Conservation (phyloP, 1,140 invertebrate species). For the Orius insidiosus region DNA sequence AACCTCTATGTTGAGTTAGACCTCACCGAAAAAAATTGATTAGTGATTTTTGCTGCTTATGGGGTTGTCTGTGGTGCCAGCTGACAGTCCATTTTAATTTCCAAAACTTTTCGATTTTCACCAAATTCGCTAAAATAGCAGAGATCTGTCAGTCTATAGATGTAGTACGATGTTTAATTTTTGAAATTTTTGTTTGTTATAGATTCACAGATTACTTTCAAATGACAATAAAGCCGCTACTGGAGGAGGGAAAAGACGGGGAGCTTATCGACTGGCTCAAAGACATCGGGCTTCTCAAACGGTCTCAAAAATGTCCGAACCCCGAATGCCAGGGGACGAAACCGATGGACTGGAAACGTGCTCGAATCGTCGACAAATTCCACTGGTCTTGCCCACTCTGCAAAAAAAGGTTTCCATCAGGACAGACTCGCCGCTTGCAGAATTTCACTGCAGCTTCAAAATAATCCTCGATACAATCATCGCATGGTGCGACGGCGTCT, state of each 20-base stretch:
- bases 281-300: conserved; percentile 21
- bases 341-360: conserved; percentile 22
- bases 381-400: conserved; percentile 23
- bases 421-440: conserved; percentile 21
- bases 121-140: background rate
- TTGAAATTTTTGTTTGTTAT: background rate
- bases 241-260: conserved; percentile 22
- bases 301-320: conserved; percentile 20
- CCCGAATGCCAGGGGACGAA: conserved; percentile 21
- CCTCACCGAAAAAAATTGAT: too few relatives aligned
- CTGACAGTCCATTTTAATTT: too few relatives aligned
- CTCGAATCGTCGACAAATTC: conserved; percentile 23
- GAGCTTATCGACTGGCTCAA: conserved; percentile 24
- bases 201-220: conserved; percentile 20
- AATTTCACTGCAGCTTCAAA: conserved; percentile 23
- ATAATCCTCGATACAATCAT: conserved; percentile 20
- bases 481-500: conserved; percentile 18
- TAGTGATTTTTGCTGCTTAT: too few relatives aligned
- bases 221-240: conserved; percentile 20
- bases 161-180: too few relatives aligned
- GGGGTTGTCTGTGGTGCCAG: too few relatives aligned
- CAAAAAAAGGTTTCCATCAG: conserved; percentile 22
- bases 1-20: too few relatives aligned
- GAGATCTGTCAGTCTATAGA: too few relatives aligned
- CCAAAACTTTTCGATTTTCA: too few relatives aligned